Evolutionary conservation across 2,113 vertebrate species (phyloP).

Genomic region (Perca schrenkii): DNA sequence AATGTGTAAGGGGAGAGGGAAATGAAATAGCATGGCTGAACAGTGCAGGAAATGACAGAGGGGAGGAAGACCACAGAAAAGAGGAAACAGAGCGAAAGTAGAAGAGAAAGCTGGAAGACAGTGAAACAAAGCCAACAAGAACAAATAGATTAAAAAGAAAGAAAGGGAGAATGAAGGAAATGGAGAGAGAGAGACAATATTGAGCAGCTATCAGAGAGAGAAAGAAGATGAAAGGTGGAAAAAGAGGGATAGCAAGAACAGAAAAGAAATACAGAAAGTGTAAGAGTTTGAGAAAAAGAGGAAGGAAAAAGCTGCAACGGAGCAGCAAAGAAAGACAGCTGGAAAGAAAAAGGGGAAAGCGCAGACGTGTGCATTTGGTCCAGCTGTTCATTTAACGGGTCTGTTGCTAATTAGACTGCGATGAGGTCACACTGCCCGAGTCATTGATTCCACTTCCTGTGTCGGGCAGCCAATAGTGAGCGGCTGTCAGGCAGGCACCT

Average conservation of each 20-base stretch:
- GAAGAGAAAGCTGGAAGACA: constrained; percentile 11
- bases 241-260: constrained; percentile 8
- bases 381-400: constrained; percentile 81
- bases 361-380: constrained; percentile 72
- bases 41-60: constrained; percentile 72
- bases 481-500: constrained; percentile 70
- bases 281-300: constrained; percentile 43
- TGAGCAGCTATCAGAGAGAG: constrained; percentile 15
- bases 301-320: constrained; percentile 26
- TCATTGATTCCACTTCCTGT: constrained; percentile 82
- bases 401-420: constrained; percentile 79
- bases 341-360: constrained; percentile 48
- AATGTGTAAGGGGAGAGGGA: constrained; percentile 47
- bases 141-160: constrained; percentile 11
- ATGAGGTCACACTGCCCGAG: constrained; percentile 80
- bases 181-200: neutral
- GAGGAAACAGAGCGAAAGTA: neutral
- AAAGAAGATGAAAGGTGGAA: constrained; percentile 21
- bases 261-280: neutral
- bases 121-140: constrained; percentile 27
- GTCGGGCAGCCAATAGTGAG: constrained; percentile 70
- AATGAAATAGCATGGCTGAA: constrained; percentile 68
- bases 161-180: neutral
- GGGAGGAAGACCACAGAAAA: constrained; percentile 6
- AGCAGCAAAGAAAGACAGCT: constrained; percentile 40